A percentile compares a stretch with the other conserved stretches of the same genome.
Conservation (phyloP, 1,140 invertebrate species). For the Apis dorsata region DNA sequence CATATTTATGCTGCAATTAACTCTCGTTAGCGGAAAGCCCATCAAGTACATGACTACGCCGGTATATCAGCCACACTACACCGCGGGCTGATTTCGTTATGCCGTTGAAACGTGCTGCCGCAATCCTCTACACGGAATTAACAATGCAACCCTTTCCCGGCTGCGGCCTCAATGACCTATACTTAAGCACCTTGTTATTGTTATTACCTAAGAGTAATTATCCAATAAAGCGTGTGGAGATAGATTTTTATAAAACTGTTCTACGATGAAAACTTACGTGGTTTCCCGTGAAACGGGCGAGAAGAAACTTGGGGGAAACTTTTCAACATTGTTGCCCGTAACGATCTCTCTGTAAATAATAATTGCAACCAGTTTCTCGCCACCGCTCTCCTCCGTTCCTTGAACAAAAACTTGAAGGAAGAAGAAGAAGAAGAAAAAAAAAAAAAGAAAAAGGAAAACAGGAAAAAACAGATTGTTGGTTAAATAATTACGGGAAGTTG, state of each 20-base stretch:
- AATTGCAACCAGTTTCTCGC: neutral
- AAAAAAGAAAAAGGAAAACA: too few species aligned
- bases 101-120: slow-evolving; percentile 6
- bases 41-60: slow-evolving; percentile 55
- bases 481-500: slow-evolving; percentile 40
- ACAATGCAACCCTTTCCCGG: slow-evolving; percentile 15
- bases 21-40: slow-evolving; percentile 56
- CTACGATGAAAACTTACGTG: neutral
- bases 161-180: slow-evolving; percentile 17
- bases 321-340: neutral
- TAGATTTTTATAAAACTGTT: neutral
- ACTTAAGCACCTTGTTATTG: slow-evolving; percentile 12
- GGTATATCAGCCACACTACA: slow-evolving; percentile 50
- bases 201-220: neutral
- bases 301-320: neutral
- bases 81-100: slow-evolving; percentile 52
- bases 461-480: neutral
- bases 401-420: neutral
- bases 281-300: neutral
- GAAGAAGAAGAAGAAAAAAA: too few species aligned
- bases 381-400: neutral
- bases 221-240: neutral
- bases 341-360: neutral
- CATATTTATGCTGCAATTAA: slow-evolving; percentile 62
- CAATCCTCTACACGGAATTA: slow-evolving; percentile 36